Evolutionary conservation across 2,888 invertebrate species (phyloP).

Genomic region (Caprella mutica): DNA sequence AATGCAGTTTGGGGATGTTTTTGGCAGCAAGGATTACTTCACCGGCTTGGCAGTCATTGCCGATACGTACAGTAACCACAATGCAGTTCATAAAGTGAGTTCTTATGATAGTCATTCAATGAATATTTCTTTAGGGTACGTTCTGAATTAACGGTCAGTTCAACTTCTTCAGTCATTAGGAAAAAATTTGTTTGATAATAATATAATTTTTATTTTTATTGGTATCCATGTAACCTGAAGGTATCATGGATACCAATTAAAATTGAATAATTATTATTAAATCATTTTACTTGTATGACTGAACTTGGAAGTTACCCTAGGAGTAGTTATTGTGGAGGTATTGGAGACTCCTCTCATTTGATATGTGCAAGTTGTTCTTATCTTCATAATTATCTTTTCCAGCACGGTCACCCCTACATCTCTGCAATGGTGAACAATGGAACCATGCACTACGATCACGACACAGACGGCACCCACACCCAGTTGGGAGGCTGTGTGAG

Average conservation of each 20-base stretch:
- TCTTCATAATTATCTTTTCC: slow-evolving; percentile 34
- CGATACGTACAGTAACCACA: slow-evolving; percentile 98
- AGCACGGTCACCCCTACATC: slow-evolving; percentile 97
- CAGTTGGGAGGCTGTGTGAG: slow-evolving; percentile 94
- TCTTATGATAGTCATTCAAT: not conserved
- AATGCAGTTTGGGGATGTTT: slow-evolving; percentile 73
- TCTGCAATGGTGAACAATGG: slow-evolving; percentile 99
- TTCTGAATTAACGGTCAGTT: no score
- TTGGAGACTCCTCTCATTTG: no score
- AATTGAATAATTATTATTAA: no score
- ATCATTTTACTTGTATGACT: not conserved
- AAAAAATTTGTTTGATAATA: no score
- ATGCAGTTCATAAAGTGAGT: slow-evolving; percentile 93
- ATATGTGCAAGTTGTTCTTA: no score
- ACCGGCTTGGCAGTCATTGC: slow-evolving; percentile 79
- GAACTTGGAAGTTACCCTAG: no score
- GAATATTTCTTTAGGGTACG: no score
- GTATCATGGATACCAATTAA: no score
- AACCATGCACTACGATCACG: slow-evolving; percentile 88
- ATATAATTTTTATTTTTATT: not conserved
- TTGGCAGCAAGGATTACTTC: slow-evolving; percentile 88
- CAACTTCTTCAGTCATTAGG: no score
- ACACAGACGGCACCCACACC: slow-evolving; percentile 94
- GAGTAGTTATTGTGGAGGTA: no score
- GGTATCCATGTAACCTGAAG: no score